Evolutionary conservation across 2,888 invertebrate species (phyloP).

Genomic region (Toxonevra muliebris): DNA sequence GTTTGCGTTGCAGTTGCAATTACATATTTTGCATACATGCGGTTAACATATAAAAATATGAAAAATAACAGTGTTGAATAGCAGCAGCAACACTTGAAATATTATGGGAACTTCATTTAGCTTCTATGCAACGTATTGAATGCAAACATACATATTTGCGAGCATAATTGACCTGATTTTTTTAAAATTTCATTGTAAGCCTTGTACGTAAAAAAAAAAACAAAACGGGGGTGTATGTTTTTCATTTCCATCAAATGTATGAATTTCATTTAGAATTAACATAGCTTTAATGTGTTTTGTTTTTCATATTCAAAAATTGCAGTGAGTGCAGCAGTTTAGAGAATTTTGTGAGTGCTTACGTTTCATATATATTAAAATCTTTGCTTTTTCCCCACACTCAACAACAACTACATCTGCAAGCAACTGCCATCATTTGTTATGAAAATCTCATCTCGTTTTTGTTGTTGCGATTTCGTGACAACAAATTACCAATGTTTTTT

Average conservation of each 20-base stretch:
- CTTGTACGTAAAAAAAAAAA: too few relatives aligned
- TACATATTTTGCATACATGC: neutral
- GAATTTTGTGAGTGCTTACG: constrained; percentile 10
- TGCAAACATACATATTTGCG: too few relatives aligned
- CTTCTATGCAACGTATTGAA: neutral
- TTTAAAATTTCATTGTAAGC: too few relatives aligned
- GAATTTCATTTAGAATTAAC: neutral
- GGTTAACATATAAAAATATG: neutral
- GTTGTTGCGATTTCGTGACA: neutral
- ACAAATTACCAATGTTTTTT: too few relatives aligned
- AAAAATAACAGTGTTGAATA: neutral
- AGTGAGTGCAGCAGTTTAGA: neutral
- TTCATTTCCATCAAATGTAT: neutral
- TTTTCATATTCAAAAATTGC: neutral
- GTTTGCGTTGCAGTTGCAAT: neutral
- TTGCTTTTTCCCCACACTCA: neutral
- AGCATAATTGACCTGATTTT: too few relatives aligned
- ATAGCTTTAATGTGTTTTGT: neutral
- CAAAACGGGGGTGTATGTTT: too few relatives aligned
- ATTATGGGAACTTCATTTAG: neutral
- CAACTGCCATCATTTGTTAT: neutral
- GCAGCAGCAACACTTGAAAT: neutral
- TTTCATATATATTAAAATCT: constrained; percentile 9
- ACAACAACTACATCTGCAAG: neutral
- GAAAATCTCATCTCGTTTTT: neutral